Evolutionary conservation across 2,113 vertebrate genomes (phyloP).

Genomic region (Petromus typicus): DNA sequence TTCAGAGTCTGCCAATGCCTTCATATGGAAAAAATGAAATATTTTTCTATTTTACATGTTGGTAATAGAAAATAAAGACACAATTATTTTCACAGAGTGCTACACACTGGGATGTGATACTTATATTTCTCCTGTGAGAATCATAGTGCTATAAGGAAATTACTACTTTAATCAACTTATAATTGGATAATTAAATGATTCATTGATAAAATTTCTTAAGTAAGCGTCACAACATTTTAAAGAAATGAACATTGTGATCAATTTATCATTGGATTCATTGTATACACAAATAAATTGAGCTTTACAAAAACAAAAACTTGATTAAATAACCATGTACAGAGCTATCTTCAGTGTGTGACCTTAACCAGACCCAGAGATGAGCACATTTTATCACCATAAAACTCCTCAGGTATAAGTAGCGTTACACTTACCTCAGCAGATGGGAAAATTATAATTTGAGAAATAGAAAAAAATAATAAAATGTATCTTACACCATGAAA

Average conservation of each 20-base stretch:
- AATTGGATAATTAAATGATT: background rate
- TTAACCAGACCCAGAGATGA: background rate
- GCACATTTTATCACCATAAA: constrained; percentile 4
- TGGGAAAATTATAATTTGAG: background rate
- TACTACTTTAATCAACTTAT: background rate
- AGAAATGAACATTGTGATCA: background rate
- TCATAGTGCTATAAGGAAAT: background rate
- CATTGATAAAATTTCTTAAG: background rate
- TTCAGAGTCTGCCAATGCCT: constrained; percentile 49
- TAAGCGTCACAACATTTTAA: background rate
- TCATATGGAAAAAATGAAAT: background rate
- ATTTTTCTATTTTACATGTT: constrained; percentile 18
- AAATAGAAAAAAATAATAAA: background rate
- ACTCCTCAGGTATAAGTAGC: background rate
- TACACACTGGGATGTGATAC: background rate
- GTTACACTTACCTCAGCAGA: background rate
- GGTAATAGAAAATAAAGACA: background rate
- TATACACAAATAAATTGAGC: background rate
- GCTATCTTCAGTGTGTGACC: background rate
- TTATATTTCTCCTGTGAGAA: background rate
- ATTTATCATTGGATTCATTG: background rate
- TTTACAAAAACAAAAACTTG: background rate
- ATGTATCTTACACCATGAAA: background rate
- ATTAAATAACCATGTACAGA: background rate
- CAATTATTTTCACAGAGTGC: background rate